Conservation (phyloP, 2,888 invertebrate species). For the Apomyelois bistriatella region DNA sequence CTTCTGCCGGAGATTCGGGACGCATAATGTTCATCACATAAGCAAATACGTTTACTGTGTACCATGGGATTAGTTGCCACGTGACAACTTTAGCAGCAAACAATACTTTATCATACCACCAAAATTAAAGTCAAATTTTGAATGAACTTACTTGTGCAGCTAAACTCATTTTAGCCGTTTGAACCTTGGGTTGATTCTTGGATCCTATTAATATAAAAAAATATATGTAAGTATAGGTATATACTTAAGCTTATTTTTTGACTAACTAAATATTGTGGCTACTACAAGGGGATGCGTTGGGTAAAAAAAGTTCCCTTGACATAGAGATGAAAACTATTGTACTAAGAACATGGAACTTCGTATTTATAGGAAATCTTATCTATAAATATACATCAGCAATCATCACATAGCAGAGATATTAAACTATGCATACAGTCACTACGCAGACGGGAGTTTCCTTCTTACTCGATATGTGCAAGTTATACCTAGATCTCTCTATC, state of each 20-base stretch:
- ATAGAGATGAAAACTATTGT: not conserved
- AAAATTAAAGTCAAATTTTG: no score
- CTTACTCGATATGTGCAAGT: no score
- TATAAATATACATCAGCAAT: not conserved
- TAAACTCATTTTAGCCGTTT: not conserved
- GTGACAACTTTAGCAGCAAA: no score
- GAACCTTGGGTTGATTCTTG: not conserved
- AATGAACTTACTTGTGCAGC: constrained; percentile 1
- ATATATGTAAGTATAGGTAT: not conserved
- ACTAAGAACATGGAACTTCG: not conserved
- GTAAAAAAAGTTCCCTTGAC: not conserved
- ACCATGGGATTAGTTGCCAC: no score
- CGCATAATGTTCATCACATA: no score
- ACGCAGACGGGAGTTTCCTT: not conserved
- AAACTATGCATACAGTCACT: not conserved
- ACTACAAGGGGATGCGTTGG: not conserved
- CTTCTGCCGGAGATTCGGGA: no score
- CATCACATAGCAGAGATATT: not conserved
- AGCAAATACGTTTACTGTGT: no score
- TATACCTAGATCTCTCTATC: no score
- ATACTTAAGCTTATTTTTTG: no score
- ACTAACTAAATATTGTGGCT: not conserved
- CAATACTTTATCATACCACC: no score
- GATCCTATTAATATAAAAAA: not conserved
- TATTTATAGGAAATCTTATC: not conserved